Base-by-base conservation (phyloP, 2,113 vertebrate genomes). In the Columba livia region DNA sequence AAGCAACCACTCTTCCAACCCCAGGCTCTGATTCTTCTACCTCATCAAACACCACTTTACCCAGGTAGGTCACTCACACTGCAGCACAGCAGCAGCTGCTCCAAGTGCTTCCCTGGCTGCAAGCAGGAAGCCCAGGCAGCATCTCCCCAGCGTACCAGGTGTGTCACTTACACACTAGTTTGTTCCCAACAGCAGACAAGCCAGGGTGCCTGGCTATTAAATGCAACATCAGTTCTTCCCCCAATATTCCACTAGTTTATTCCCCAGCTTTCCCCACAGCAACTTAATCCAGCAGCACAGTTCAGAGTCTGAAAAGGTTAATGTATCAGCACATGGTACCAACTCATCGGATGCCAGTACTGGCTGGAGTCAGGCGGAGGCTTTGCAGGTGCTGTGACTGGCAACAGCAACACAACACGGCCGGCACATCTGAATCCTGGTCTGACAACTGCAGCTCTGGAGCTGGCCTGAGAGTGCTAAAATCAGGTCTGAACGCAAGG, bases 271-370 rank as follows among this genome's bases (percentile, higher is more conserved):
- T 28, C 31, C 42, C 54, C 64, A 10, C 14, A 25, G n/a, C 32
- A 73, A 1, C 18, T 53, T 15, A 2, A 29, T 10, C 70, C 91
- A 82, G 47, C 47, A 74, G 74, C 1, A 1, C 23, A 38, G 34
- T 11, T 34, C 61, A 40, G 53, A 79, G 54, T 7, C 74, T 20
- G 54, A 11, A 1, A 15, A 72, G 40, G n/a, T 66, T 73, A 18
- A 47, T 28, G 1, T 31, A 36, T 3, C 44, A 44, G 48, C 70
- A 17, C 15, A 8, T 1, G 77, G 56, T 9, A 70, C 36, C 65
- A 58, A 1, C 10, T 4, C 51, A 10, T 1, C 1, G 0, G 4
- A 14, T 8, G 20, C 70, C 88, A 79, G 81, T 2, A 0, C 16
- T 4, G 73, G 66, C 50, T 78, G 80, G 42, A 60, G 65, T 4